phyloP scores from a whole-genome alignment of 2,888 invertebrate genomes.

The Oxycera nigricornis region DNA sequence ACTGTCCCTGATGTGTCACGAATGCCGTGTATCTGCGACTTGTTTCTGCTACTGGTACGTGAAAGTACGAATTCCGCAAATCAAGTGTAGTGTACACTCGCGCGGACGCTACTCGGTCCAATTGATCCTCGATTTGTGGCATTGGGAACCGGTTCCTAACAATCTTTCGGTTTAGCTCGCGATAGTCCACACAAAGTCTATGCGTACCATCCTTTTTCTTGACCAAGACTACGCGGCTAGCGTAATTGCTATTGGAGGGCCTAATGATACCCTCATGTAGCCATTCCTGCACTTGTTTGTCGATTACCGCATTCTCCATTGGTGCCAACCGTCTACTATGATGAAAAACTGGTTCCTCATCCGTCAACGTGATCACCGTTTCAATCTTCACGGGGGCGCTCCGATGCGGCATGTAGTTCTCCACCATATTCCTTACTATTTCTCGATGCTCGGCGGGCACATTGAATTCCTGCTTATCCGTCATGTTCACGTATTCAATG shows the following conservation, averaged over 20 bases:
- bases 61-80: slow-evolving; percentile 53
- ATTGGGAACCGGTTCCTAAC: slow-evolving; percentile 48
- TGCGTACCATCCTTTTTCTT: neutral
- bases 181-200: neutral
- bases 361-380: slow-evolving; percentile 51
- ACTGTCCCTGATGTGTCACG: no score
- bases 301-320: slow-evolving; percentile 49
- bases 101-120: slow-evolving; percentile 49
- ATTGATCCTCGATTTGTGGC: slow-evolving; percentile 50
- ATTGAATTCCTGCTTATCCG: neutral
- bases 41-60: slow-evolving; percentile 50
- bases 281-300: slow-evolving; percentile 48
- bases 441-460: neutral
- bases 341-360: slow-evolving; percentile 51
- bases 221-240: neutral
- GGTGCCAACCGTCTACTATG: slow-evolving; percentile 49
- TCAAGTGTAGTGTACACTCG: slow-evolving; percentile 50
- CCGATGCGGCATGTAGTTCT: no score
- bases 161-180: slow-evolving; percentile 26
- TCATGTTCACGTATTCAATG: neutral
- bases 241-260: neutral
- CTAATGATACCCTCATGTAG: neutral
- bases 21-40: slow-evolving; percentile 48
- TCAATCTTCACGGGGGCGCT: no score
- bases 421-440: neutral